phyloP scores from a whole-genome alignment of 2,797 vertebrate species.

The Eulemur rubriventer region DNA sequence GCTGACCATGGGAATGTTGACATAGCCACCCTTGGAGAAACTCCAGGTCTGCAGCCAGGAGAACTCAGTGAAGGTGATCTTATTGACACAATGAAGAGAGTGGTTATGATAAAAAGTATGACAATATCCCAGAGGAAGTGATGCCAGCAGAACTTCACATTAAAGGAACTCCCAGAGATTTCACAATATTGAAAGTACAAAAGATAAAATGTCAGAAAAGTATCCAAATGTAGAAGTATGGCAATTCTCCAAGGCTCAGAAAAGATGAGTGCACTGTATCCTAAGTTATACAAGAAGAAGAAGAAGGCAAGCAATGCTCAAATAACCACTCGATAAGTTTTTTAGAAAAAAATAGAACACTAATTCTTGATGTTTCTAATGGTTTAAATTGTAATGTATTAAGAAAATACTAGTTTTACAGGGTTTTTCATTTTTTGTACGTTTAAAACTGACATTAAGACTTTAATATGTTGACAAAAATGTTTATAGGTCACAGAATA shows the following conservation, averaged over 20 bases:
- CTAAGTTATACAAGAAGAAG: background rate
- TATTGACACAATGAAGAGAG: background rate
- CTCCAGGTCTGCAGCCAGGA: background rate
- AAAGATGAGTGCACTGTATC: background rate
- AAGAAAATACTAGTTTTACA: background rate
- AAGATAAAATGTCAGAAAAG: background rate
- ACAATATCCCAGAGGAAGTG: background rate
- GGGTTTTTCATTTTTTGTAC: background rate
- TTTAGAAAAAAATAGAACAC: background rate
- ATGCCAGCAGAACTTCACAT: background rate
- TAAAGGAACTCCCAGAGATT: background rate
- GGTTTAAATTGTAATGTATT: background rate
- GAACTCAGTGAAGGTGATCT: background rate
- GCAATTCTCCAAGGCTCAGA: background rate
- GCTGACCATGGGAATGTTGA: background rate
- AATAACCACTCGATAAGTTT: background rate
- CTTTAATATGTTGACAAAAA: background rate
- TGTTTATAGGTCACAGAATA: background rate
- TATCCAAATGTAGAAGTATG: background rate
- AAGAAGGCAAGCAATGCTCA: background rate
- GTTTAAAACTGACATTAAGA: background rate
- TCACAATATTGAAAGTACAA: background rate
- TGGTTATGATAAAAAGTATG: background rate
- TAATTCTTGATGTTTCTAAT: background rate
- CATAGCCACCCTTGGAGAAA: background rate